phyloP scores from a whole-genome alignment of 2,797 vertebrate species.

The Erethizon dorsatum region DNA sequence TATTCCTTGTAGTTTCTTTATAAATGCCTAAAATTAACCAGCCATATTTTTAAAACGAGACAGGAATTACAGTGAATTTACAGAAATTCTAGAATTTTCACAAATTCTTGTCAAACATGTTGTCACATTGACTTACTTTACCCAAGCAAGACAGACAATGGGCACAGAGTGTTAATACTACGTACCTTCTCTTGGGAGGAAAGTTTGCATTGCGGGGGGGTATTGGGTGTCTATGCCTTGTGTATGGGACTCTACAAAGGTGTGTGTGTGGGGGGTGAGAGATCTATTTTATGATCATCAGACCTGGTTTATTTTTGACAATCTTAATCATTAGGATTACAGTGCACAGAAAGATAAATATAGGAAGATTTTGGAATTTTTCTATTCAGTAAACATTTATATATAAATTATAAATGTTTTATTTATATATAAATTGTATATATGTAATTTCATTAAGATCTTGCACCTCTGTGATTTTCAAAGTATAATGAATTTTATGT shows the following conservation, averaged over 20 bases:
- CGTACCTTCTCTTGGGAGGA: neutral
- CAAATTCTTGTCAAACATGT: neutral
- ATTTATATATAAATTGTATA: neutral
- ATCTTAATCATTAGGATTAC: neutral
- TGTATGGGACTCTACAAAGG: neutral
- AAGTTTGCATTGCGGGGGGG: neutral
- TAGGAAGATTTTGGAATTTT: neutral
- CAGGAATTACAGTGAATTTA: neutral
- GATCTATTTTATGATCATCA: neutral
- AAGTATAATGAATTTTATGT: neutral
- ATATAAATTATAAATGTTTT: neutral
- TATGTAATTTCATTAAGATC: neutral
- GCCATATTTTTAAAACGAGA: neutral
- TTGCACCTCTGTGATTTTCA: neutral
- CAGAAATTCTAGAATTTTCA: neutral
- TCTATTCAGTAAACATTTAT: neutral
- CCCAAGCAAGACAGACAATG: neutral
- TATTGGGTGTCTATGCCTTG: neutral
- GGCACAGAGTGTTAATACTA: neutral
- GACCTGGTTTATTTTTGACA: neutral
- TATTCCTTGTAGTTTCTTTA: neutral
- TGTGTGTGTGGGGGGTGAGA: neutral
- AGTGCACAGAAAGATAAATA: neutral
- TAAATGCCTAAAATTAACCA: neutral
- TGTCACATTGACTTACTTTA: neutral